Percentiles rank a stretch among this genome's conserved stretches.
These are phyloP conservation scores for Morinoia aosen DNA, from an alignment of 2,888 invertebrate species.

Conservation along the genomic window DNA sequence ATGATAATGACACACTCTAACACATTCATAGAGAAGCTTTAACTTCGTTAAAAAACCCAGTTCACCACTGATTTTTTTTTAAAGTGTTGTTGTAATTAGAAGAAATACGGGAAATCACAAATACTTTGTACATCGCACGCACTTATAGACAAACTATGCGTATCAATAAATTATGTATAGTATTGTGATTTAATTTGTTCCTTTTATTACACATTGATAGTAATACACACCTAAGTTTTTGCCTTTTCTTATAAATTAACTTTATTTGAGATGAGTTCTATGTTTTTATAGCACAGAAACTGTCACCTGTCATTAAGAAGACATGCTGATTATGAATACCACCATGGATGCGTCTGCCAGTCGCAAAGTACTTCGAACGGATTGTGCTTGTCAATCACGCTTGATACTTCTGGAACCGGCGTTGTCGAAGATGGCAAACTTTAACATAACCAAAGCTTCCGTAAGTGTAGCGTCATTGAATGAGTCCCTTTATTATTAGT, in stretches of 20 bases:
- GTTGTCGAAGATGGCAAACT: not conserved
- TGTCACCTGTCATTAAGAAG: not conserved
- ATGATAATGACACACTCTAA: too few species aligned
- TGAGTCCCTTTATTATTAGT: not conserved
- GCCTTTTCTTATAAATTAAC: not conserved
- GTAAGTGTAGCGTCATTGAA: not conserved
- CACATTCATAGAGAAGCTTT: too few species aligned
- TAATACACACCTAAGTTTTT: too few species aligned
- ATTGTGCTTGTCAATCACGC: not conserved
- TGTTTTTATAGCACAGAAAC: not conserved
- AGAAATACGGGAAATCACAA: too few species aligned
- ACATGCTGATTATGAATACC: not conserved
- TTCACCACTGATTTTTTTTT: too few species aligned
- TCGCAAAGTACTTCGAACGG: not conserved
- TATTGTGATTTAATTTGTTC: not conserved
- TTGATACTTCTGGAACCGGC: not conserved
- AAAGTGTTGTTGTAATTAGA: too few species aligned
- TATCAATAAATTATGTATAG: too few species aligned
- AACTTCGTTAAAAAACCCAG: too few species aligned
- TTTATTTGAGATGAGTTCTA: not conserved
- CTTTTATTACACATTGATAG: not conserved
- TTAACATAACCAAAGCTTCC: not conserved
- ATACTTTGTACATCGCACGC: too few species aligned
- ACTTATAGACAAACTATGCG: too few species aligned
- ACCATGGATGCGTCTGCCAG: not conserved